These are phyloP conservation scores for Leptogaster cylindrica DNA, from an alignment of 2,888 invertebrate species.

Conservation along the genomic window DNA sequence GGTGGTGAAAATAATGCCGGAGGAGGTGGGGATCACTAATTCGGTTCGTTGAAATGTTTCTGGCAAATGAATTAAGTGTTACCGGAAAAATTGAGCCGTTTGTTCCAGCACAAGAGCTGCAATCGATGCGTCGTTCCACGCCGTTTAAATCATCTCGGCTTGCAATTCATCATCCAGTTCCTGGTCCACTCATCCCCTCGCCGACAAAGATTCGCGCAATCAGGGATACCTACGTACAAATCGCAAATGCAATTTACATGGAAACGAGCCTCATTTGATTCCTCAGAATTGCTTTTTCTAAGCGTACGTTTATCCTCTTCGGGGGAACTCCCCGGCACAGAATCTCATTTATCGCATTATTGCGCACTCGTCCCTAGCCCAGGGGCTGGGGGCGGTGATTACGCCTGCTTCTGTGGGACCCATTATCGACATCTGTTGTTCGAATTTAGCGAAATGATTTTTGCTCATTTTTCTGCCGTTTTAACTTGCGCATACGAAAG, in stretches of 20 bases:
- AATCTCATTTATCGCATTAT: conserved; percentile 24
- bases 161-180: too few relatives aligned
- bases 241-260: conserved; percentile 31
- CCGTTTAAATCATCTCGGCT: too few relatives aligned
- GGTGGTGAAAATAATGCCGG: not conserved
- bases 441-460: conserved; percentile 44
- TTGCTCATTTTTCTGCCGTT: not conserved
- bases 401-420: too few relatives aligned
- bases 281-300: conserved; percentile 8
- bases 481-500: not conserved
- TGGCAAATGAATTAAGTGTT: conserved; percentile 8
- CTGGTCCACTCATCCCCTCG: conserved; percentile 7
- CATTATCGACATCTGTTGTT: conserved; percentile 48
- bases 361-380: not conserved
- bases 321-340: not conserved
- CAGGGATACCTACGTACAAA: not conserved
- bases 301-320: not conserved
- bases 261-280: conserved; percentile 25
- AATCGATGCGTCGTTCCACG: not conserved
- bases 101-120: not conserved
- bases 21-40: not conserved
- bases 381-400: too few relatives aligned
- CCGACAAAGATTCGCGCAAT: not conserved
- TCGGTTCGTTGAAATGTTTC: not conserved
- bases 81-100: conserved; percentile 7